Conservation (phyloP, 2,797 vertebrate genomes). For the Coregonus ussuriensis region DNA sequence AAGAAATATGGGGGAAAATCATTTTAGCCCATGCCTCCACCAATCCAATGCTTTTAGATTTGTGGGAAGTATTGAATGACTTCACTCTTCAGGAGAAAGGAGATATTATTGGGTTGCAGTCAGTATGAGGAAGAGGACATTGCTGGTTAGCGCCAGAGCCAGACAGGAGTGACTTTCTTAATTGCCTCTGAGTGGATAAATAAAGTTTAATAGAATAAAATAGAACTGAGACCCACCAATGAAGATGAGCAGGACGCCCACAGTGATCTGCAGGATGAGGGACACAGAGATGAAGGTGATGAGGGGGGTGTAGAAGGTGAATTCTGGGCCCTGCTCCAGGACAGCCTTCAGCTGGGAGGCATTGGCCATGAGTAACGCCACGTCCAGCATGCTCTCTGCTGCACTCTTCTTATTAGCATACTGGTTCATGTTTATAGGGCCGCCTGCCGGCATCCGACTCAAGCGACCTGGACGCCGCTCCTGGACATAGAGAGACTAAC, state of each 20-base stretch:
- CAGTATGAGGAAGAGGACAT: too few relatives aligned
- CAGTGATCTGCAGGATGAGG: slow-evolving; percentile 84
- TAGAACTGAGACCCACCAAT: slow-evolving; percentile 79
- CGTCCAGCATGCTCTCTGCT: slow-evolving; percentile 95
- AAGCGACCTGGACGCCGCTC: fast-evolving
- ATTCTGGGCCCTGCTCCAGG: slow-evolving; percentile 83
- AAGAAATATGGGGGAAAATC: too few relatives aligned
- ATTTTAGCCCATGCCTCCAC: too few relatives aligned
- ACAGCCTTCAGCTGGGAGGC: slow-evolving; percentile 95
- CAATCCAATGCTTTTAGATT: too few relatives aligned
- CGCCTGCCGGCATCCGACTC: slow-evolving; percentile 9
- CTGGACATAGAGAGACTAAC: too few relatives aligned
- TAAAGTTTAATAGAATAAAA: neutral
- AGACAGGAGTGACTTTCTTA: neutral
- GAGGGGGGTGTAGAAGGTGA: slow-evolving; percentile 83
- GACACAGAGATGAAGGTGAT: slow-evolving; percentile 90
- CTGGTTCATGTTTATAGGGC: slow-evolving; percentile 90
- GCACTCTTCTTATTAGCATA: slow-evolving; percentile 98
- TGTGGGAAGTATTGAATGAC: too few relatives aligned
- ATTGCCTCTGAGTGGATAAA: neutral
- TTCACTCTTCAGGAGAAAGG: too few relatives aligned
- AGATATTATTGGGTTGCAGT: too few relatives aligned
- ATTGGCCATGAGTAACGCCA: slow-evolving; percentile 96
- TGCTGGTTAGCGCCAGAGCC: neutral
- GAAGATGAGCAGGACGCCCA: slow-evolving; percentile 93